Evolutionary conservation across 2,113 vertebrate species (phyloP).

Genomic region (Labeo rohita): DNA sequence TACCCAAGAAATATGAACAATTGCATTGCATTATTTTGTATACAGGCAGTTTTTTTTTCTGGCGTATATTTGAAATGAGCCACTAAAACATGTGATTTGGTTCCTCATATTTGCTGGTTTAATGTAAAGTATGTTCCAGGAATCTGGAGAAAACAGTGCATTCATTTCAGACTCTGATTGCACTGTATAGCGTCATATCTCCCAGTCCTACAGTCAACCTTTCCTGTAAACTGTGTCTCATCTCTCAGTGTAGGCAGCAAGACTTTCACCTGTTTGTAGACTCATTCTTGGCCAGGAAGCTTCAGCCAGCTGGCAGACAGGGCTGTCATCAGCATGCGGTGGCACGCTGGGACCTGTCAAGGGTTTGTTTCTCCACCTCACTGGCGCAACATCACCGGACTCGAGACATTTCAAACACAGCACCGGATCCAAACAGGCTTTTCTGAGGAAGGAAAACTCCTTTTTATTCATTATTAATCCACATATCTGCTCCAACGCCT

Average conservation of each 20-base stretch:
- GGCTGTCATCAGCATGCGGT: constrained; percentile 50
- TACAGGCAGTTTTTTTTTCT: neutral
- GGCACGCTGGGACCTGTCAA: constrained; percentile 51
- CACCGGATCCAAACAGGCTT: constrained; percentile 9
- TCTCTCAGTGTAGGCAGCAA: constrained; percentile 11
- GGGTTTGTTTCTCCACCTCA: constrained; percentile 38
- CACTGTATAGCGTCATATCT: neutral
- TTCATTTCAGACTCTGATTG: neutral
- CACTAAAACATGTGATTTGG: neutral
- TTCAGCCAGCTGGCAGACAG: constrained; percentile 26
- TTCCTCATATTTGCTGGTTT: neutral
- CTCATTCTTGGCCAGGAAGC: constrained; percentile 39
- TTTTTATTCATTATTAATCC: constrained; percentile 37
- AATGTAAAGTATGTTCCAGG: neutral
- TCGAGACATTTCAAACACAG: constrained; percentile 42
- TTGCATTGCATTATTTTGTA: neutral
- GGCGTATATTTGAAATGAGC: neutral
- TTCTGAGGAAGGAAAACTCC: neutral
- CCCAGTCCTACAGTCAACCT: neutral
- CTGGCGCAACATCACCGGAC: constrained; percentile 28
- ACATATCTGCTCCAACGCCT: constrained; percentile 24
- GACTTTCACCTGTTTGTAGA: constrained; percentile 53
- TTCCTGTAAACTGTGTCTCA: neutral
- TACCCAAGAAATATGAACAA: neutral
- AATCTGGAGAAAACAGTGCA: neutral